Evolutionary conservation across 2,113 vertebrate genomes (phyloP).

Genomic region (Sminthopsis crassicaudata): DNA sequence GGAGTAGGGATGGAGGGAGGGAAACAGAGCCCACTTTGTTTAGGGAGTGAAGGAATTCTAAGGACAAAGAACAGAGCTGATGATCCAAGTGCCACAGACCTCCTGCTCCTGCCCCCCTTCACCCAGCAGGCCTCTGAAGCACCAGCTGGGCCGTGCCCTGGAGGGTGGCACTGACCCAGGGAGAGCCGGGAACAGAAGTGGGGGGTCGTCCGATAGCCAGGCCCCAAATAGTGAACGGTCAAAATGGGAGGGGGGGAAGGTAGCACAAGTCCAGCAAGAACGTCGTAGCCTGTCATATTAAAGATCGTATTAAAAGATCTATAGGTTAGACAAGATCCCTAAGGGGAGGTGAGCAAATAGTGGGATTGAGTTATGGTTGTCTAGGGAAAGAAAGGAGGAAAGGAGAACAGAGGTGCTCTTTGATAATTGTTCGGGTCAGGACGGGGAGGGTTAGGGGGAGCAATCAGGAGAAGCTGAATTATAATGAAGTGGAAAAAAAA

Average conservation of each 20-base stretch:
- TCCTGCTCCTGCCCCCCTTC: neutral
- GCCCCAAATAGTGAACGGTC: neutral
- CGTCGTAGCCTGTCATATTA: neutral
- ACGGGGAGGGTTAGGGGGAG: neutral
- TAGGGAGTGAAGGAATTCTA: neutral
- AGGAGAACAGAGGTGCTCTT: constrained; percentile 30
- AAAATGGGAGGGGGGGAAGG: neutral
- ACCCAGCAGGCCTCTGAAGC: neutral
- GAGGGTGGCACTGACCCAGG: neutral
- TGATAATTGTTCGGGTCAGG: constrained; percentile 39
- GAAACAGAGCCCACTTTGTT: neutral
- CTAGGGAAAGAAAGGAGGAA: constrained; percentile 31
- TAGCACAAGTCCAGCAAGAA: neutral
- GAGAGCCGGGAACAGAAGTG: neutral
- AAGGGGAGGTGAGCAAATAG: constrained; percentile 17
- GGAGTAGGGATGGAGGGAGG: neutral
- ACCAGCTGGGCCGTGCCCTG: neutral
- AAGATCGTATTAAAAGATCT: constrained; percentile 22
- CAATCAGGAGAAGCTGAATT: constrained; percentile 20
- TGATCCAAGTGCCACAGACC: neutral
- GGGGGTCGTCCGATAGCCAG: neutral
- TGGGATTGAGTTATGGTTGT: constrained; percentile 17
- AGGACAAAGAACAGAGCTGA: neutral
- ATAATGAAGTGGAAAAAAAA: neutral
- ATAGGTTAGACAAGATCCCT: constrained; percentile 1